Base-by-base conservation (phyloP, 2,888 invertebrate species). In the Drepanosiphum platanoidis region DNA sequence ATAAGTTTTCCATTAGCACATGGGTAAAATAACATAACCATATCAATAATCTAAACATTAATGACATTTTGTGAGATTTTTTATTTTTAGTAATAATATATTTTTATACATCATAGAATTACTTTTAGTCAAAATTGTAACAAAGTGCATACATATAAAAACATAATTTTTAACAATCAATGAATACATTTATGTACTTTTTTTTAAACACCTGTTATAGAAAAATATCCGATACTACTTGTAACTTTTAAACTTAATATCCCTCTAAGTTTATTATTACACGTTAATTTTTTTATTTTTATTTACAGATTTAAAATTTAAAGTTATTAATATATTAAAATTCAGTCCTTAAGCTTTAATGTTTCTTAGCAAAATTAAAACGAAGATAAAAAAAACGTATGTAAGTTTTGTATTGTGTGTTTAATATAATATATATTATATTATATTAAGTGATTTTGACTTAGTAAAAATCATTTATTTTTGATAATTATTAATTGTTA, bases 321-420 rank as follows among this genome's bases (percentile, higher is more conserved):
- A 68, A 79, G 46, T 39, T 8, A 80, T 70, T 13, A 70, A 71
- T 58, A 61, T 39, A 71, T 36, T 71, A 30, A 52, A 81, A 71
- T 15, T 71, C 71, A 61, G 71, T 61, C n/a, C 61, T 71, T 58
- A 81, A 71, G 30, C 70, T 58, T 61, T 81, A 58, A 81, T 81
- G 15, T n/a, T n/a, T 30, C 15, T 61, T n/a, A 36, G 22, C 34
- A 36, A 39, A 61, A 58, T 81, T 61, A 71, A 13, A 72, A 71
- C 8, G 15, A 39, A 58, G 46, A 7, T 4, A 79, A 15, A 34
- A 27, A 34, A 34, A 0, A 36, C 58, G 18, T 42, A 39, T 27
- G 11, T 46, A 46, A 4, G 18, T 61, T 61, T 58, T 36, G 9
- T 32, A 36, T n/a, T 32, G 32, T 42, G 22, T 61, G 27, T 32